Evolutionary conservation across 1,140 invertebrate species (phyloP), one percentile per base, ranked within the genome.

Genomic region (Macrobrachium rosenbergii): DNA sequence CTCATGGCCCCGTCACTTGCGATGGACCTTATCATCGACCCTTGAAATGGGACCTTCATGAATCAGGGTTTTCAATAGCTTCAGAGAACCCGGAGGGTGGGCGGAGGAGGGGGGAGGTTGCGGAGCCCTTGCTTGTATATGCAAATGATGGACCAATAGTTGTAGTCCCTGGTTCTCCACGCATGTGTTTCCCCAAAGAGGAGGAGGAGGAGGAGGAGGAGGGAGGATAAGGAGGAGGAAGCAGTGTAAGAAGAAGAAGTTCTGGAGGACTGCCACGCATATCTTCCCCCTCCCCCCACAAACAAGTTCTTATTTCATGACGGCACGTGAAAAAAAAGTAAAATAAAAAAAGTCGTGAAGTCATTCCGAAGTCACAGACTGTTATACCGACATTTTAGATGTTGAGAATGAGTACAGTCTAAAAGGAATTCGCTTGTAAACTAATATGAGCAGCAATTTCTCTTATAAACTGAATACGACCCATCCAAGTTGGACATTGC

Each of bases 41-140:
- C 43, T n/a, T 84, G 28, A 37, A 37, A 37, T 72, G 76, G 75
- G 62, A 14, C 82, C 43, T 67, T 84, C 82, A 43, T 78, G 63
- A 62, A 73, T 75, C 28, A 19, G 82, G 72, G 28, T 84, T 67
- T 84, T 84, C 82, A 84, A 84, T 84, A 84, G 82, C 82, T 52
- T 76, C 64, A 76, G 82, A 72, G 75, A 75, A n/a, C 73, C 76
- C 67, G 69, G 82, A 52, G 82, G 28, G 28, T 1, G 28, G 28
- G 28, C 28, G 28, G 3, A 3, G 28, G 28, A 3, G 28, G 28
- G 28, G 28, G 28, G 82, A 58, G 82, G 81, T 60, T 82, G 81
- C 81, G 58, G 52, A 73, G 69, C 81, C 81, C 81, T 82, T 82
- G 81, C 81, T 82, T 82, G 81, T 82, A 82, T 82, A 82, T 82